A percentile compares a stretch with the other conserved stretches of the same genome.
Evolutionary conservation across 2,797 vertebrate genomes (phyloP).

Genomic region (Antrozous pallidus): DNA sequence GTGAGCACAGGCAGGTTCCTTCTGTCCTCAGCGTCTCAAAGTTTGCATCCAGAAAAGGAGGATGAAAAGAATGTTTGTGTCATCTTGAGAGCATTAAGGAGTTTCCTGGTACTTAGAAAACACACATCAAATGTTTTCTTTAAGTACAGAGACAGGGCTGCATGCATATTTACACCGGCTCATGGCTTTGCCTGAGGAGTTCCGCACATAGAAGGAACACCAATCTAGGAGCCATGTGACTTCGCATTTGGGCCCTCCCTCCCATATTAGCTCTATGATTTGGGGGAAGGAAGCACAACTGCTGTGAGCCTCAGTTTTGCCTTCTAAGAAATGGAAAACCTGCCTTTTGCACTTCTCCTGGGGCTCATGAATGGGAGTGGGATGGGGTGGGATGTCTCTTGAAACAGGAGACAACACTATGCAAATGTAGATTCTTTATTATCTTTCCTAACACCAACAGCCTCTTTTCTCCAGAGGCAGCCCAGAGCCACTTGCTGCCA

Average conservation of each 20-base stretch:
- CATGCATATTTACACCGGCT: rapidly evolving
- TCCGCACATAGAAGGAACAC: rapidly evolving
- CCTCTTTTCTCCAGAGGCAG: slow-evolving; percentile 34
- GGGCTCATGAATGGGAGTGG: neutral
- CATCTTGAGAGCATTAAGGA: neutral
- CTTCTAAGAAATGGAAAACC: neutral
- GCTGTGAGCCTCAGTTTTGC: neutral
- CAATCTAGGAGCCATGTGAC: neutral
- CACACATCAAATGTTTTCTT: neutral
- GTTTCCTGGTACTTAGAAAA: neutral
- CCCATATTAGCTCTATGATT: neutral
- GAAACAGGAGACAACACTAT: neutral
- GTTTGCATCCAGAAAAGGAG: neutral
- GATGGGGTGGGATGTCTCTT: neutral
- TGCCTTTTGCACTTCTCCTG: neutral
- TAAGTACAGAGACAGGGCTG: neutral
- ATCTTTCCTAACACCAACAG: slow-evolving; percentile 37
- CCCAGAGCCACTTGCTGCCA: slow-evolving; percentile 41
- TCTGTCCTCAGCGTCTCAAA: neutral
- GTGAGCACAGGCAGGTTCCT: neutral
- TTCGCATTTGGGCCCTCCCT: no score
- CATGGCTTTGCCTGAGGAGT: no score
- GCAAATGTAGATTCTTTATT: slow-evolving; percentile 60
- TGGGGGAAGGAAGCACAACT: neutral
- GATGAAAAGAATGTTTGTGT: neutral